Percentiles rank a stretch among this genome's conserved stretches.
Conservation (phyloP, 2,797 vertebrate genomes). For the Galago senegalensis region DNA sequence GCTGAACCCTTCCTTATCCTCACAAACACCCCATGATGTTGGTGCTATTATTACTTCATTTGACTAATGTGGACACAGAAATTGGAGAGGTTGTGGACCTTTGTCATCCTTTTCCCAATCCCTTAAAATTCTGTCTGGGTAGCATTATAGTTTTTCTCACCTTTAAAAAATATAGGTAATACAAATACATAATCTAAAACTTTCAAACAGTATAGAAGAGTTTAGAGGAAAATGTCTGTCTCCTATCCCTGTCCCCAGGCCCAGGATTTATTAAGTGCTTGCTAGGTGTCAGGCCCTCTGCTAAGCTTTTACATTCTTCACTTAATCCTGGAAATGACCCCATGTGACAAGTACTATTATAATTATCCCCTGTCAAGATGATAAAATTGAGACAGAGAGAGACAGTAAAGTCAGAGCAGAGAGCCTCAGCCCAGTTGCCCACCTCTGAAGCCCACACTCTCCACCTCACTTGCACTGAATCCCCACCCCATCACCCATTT, state of each 20-base stretch:
- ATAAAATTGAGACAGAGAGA: not conserved
- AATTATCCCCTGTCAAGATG: not conserved
- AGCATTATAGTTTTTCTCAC: not conserved
- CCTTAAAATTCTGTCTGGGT: not conserved
- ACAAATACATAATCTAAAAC: slow-evolving; percentile 1
- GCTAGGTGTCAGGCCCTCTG: not conserved
- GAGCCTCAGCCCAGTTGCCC: not conserved
- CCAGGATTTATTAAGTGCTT: not conserved
- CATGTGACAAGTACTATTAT: not conserved
- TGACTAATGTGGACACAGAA: not conserved
- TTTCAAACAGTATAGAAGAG: not conserved
- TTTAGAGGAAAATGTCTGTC: not conserved
- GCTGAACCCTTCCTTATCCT: not conserved
- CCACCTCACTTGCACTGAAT: accelerated
- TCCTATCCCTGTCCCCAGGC: not conserved
- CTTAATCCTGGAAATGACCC: not conserved
- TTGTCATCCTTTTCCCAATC: not conserved
- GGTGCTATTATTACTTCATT: not conserved
- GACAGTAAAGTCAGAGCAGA: not conserved
- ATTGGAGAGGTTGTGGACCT: not conserved
- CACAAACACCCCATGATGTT: not conserved
- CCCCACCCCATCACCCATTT: not conserved
- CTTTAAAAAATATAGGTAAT: slow-evolving; percentile 7
- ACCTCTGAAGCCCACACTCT: not conserved
- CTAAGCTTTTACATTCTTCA: slow-evolving; percentile 17